These are phyloP conservation scores for Motacilla alba DNA, from an alignment of 2,113 vertebrate species.

Conservation along the genomic window DNA sequence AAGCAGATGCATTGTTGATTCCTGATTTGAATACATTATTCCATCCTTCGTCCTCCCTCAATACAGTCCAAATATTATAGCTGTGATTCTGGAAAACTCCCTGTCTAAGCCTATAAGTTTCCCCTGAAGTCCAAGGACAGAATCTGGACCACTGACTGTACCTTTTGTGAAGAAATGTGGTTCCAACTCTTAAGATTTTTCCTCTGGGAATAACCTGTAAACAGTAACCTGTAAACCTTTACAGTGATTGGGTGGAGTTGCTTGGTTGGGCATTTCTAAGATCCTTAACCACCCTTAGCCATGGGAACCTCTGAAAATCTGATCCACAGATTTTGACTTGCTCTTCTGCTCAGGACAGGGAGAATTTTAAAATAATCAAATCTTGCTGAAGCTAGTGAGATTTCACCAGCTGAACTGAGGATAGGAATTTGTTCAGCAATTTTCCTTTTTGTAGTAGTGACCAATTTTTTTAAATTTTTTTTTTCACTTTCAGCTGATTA, in stretches of 20 bases:
- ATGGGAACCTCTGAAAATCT: not conserved
- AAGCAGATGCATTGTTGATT: not conserved
- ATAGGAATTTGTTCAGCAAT: not conserved
- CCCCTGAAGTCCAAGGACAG: not conserved
- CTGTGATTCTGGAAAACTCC: not conserved
- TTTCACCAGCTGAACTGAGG: not conserved
- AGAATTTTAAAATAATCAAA: not conserved
- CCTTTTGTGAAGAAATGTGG: not conserved
- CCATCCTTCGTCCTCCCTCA: not conserved
- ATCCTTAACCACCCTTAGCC: not conserved
- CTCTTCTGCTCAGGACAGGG: not conserved
- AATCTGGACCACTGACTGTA: not conserved
- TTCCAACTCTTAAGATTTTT: not conserved
- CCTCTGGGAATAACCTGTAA: not conserved
- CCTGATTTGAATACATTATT: not conserved
- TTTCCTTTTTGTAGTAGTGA: not conserved
- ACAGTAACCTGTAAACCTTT: too few species aligned
- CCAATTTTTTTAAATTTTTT: not conserved
- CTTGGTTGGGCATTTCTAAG: not conserved
- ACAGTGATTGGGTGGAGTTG: not conserved
- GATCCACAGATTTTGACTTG: not conserved
- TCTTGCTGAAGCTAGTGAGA: not conserved
- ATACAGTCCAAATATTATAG: not conserved
- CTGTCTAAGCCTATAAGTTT: not conserved
- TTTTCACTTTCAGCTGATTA: constrained; percentile 66